Conservation (phyloP, 2,113 vertebrate species). For the Hydrochoerus hydrochaeris region DNA sequence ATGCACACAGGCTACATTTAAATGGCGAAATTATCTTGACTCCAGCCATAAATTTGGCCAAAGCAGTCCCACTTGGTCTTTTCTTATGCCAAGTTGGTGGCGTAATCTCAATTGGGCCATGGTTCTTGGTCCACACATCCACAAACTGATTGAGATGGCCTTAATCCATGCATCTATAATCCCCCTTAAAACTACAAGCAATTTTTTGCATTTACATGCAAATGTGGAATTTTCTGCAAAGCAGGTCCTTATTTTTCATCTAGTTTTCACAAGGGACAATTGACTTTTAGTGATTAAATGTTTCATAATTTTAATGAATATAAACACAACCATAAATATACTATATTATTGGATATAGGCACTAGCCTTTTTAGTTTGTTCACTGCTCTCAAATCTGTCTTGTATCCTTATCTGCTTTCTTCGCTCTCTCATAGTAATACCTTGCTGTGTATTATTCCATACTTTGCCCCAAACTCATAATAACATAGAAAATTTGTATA, state of each 20-base stretch:
- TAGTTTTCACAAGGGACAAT: background rate
- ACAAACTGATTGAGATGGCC: background rate
- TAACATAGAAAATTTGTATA: background rate
- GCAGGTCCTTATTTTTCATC: background rate
- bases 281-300: background rate
- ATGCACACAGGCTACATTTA: background rate
- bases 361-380: background rate
- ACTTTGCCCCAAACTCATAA: background rate
- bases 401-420: background rate
- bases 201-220: background rate
- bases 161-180: background rate
- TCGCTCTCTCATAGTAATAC: background rate
- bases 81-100: background rate
- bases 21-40: background rate
- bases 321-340: background rate
- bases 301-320: background rate
- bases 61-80: background rate
- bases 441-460: background rate
- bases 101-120: background rate
- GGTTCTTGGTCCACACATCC: too few relatives aligned
- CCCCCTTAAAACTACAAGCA: background rate
- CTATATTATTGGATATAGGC: background rate
- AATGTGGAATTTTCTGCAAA: background rate
- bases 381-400: fast-evolving
- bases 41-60: background rate